Evolutionary conservation across 2,888 invertebrate species (phyloP), one percentile per base, ranked within the genome.

Genomic region (Cataglyphis cursor): DNA sequence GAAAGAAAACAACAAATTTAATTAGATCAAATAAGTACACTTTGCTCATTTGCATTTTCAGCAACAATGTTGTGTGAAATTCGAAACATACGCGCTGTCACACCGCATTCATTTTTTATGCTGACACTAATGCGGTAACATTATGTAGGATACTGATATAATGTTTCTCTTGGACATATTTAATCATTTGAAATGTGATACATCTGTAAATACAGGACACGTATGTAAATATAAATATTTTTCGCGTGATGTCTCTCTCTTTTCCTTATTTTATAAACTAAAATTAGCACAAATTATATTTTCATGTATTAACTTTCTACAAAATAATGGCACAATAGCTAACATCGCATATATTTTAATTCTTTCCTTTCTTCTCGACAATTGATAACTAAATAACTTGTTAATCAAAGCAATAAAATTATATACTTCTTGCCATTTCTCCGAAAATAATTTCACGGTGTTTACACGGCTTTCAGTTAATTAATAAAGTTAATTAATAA

Each of bases 51-150:
- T 65, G 28, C 68, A 57, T 68, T 41, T 51, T 68, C 70, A 68
- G 78, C 57, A 28, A 31, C 31, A 78, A 68, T 28, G 12, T 18
- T 31, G 31, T 57, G 18, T 78, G 41, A 78, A 78, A 78, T 78
- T 41, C 21, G 28, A 78, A 66, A 15, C 48, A 54, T 24, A 21
- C 24, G 15, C 28, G 57, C 57, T 65, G 31, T 66, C 28, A 1
- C 5, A 38, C 38, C n/a, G 28, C 18, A 21, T 48, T 70, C 2
- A 15, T 76, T 75, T 51, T 41, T 68, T 68, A 21, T 12, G 12
- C 38, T 54, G 51, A 57, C 10, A 35, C 57, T 68, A 78, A 59
- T 78, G 70, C 21, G 70, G 18, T 31, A 31, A 57, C 41, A 38
- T 51, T 65, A 54, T 12, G 65, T 12, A 8, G 3, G 15, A 24